These are phyloP conservation scores for Dicranocentrus wangi DNA, from an alignment of 2,888 invertebrate genomes.

Conservation along the genomic window DNA sequence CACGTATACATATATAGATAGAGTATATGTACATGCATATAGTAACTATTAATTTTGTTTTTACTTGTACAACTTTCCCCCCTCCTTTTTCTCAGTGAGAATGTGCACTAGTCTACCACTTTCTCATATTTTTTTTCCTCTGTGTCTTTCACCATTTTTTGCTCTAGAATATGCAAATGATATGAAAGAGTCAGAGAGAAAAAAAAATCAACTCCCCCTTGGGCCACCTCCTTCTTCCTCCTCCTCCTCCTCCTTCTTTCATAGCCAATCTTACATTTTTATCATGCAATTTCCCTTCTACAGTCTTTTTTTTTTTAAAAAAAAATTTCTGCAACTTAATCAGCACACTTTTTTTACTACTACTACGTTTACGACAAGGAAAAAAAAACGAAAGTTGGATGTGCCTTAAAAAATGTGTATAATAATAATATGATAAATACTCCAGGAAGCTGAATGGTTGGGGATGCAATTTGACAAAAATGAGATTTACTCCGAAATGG, in stretches of 20 bases:
- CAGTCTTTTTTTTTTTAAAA: slow-evolving; percentile 17
- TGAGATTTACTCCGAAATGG: too few relatives aligned
- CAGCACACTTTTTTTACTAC: too few relatives aligned
- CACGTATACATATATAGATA: neutral
- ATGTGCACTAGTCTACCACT: slow-evolving; percentile 11
- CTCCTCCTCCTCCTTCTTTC: neutral
- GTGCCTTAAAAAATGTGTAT: too few relatives aligned
- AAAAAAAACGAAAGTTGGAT: too few relatives aligned
- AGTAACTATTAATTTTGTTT: neutral
- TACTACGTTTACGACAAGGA: too few relatives aligned
- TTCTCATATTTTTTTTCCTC: neutral
- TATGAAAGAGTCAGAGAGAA: too few relatives aligned
- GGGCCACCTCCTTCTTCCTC: neutral
- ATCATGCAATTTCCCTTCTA: slow-evolving; percentile 30
- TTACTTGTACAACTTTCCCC: slow-evolving; percentile 1
- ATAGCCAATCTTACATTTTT: slow-evolving; percentile 60
- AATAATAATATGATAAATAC: too few relatives aligned
- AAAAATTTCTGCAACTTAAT: neutral
- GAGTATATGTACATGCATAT: too few relatives aligned
- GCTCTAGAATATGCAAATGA: neutral
- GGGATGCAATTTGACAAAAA: too few relatives aligned
- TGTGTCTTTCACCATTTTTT: slow-evolving; percentile 13
- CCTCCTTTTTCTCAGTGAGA: slow-evolving; percentile 2
- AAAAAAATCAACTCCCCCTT: slow-evolving; percentile 20
- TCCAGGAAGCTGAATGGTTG: too few relatives aligned